phyloP scores from a whole-genome alignment of 92 coral and sea anemone species.

The Epizoanthus stellaris region DNA sequence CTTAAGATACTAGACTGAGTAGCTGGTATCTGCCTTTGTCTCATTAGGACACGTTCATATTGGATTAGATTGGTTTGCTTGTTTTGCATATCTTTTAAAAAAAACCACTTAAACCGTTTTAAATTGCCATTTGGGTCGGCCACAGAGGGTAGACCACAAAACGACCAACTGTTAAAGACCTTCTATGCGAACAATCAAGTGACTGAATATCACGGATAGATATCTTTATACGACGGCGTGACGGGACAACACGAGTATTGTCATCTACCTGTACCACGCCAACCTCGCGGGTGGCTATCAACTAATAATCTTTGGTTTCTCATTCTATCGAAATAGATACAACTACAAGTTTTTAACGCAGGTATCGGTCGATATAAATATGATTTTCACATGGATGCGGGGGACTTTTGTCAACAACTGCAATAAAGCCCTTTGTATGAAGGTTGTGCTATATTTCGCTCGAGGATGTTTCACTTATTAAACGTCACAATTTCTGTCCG shows the following conservation, averaged over 20 bases:
- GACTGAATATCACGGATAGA: neutral
- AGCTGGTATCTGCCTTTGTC: slow-evolving; percentile 48
- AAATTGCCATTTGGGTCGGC: neutral
- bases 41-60: slow-evolving; percentile 31
- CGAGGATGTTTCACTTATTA: slow-evolving; percentile 1
- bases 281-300: slow-evolving; percentile 30
- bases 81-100: slow-evolving; percentile 42
- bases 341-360: slow-evolving; percentile 10
- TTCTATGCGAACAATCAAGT: neutral
- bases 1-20: slow-evolving; percentile 40
- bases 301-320: slow-evolving; percentile 19
- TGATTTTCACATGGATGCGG: neutral
- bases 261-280: slow-evolving; percentile 30
- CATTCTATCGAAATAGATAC: neutral
- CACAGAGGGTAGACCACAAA: neutral
- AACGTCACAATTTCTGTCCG: slow-evolving; percentile 52
- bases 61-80: slow-evolving; percentile 23
- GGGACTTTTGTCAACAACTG: neutral
- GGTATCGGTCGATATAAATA: neutral
- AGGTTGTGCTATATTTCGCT: slow-evolving; percentile 3
- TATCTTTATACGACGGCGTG: neutral
- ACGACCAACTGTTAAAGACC: neutral
- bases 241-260: neutral
- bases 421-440: slow-evolving; percentile 7
- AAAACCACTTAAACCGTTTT: slow-evolving; percentile 20